Evolutionary conservation across 2,797 vertebrate genomes (phyloP).

Genomic region (Melanotaenia nigrans): DNA sequence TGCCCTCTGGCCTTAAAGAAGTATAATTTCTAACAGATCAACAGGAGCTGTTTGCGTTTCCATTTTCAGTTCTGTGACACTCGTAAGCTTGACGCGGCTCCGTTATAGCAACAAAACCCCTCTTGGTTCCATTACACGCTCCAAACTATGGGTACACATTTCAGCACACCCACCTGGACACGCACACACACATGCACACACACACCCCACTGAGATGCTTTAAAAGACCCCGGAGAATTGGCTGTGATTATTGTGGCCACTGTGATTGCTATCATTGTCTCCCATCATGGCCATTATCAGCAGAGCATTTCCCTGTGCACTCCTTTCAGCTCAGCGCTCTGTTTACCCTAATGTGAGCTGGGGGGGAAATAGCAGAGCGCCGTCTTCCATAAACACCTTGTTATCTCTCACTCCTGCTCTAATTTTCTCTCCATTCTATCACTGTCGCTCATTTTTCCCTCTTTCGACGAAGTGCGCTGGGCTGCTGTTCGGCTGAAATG

Average conservation of each 20-base stretch:
- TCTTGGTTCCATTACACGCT: conserved; percentile 27
- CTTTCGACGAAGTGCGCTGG: conserved; percentile 26
- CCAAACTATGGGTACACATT: conserved; percentile 5
- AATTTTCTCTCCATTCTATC: conserved; percentile 75
- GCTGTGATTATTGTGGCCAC: conserved; percentile 77
- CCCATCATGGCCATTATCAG: conserved; percentile 78
- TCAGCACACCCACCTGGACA: neutral
- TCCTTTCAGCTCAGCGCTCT: conserved; percentile 68
- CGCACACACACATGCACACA: conserved; percentile 15
- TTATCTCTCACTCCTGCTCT: conserved; percentile 77
- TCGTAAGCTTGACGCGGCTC: conserved; percentile 11
- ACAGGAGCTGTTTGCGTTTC: neutral
- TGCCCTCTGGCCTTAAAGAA: neutral
- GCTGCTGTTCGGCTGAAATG: conserved; percentile 28
- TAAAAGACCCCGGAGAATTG: conserved; percentile 67
- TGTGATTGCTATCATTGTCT: conserved; percentile 78
- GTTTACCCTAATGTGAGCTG: conserved; percentile 78
- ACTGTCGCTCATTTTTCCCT: conserved; percentile 49
- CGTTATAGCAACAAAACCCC: conserved; percentile 39
- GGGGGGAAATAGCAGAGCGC: conserved; percentile 61
- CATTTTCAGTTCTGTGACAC: conserved; percentile 20
- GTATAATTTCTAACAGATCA: neutral
- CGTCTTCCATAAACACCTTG: conserved; percentile 79
- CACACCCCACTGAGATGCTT: conserved; percentile 43
- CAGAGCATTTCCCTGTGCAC: conserved; percentile 63